phyloP scores from a whole-genome alignment of 1,140 invertebrate genomes.

The Carposina sasakii region DNA sequence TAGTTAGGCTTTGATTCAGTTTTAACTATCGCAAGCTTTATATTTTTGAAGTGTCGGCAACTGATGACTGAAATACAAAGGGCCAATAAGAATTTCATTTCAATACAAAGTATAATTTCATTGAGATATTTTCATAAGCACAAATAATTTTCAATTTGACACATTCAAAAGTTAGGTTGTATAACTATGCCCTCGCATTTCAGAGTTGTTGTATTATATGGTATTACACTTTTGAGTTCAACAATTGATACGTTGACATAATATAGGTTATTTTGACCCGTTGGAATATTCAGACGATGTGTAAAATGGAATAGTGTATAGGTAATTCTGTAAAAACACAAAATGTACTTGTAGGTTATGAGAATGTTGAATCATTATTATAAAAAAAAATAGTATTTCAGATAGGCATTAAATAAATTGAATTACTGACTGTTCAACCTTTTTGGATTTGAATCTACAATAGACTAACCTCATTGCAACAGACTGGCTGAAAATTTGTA shows the following conservation, averaged over 20 bases:
- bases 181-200: constrained; percentile 57
- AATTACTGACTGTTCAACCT: constrained; percentile 62
- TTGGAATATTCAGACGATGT: constrained; percentile 62
- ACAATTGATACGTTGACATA: constrained; percentile 36
- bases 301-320: constrained; percentile 67
- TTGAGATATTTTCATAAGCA: constrained; percentile 52
- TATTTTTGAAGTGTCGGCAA: constrained; percentile 66
- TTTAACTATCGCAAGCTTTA: constrained; percentile 65
- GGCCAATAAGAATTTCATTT: constrained; percentile 60
- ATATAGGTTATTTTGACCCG: constrained; percentile 62
- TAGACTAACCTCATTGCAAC: constrained; percentile 68
- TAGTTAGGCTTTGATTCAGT: constrained; percentile 68
- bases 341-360: constrained; percentile 70
- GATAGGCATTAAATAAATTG: constrained; percentile 63
- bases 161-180: neutral
- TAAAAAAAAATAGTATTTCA: constrained; percentile 64
- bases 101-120: neutral
- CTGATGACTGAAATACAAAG: constrained; percentile 67
- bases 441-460: constrained; percentile 73
- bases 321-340: constrained; percentile 64
- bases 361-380: constrained; percentile 67
- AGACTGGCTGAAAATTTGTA: constrained; percentile 68
- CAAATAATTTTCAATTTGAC: constrained; percentile 34
- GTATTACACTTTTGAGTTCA: constrained; percentile 34
- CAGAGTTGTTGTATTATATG: constrained; percentile 59